Conservation (phyloP, 2,113 vertebrate genomes). For the Psittacara wagleri region DNA sequence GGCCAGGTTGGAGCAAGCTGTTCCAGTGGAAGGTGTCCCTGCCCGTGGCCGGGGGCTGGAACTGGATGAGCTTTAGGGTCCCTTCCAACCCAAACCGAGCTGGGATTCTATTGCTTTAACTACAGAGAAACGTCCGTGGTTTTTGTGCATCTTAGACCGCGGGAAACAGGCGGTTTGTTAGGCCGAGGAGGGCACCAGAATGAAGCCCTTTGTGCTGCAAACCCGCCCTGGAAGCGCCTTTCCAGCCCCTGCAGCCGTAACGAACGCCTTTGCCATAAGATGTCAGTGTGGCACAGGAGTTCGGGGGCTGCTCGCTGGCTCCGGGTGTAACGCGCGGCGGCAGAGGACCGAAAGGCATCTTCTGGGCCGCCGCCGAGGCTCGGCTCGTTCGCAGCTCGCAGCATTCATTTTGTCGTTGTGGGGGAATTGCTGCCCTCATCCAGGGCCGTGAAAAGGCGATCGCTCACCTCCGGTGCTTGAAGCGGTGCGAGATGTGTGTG, state of each 20-base stretch:
- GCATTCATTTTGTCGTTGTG: fast-evolving
- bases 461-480: neutral
- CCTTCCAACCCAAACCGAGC: neutral
- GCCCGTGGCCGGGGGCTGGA: neutral
- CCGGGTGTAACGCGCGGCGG: neutral
- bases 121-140: fast-evolving
- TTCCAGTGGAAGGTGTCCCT: neutral
- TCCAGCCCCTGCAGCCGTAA: neutral
- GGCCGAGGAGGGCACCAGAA: fast-evolving
- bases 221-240: fast-evolving
- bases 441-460: fast-evolving
- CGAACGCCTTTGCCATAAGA: constrained; percentile 36
- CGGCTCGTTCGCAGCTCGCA: constrained; percentile 37
- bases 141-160: neutral
- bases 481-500: fast-evolving
- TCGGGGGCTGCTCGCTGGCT: neutral
- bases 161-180: fast-evolving
- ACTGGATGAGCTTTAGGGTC: neutral
- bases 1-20: neutral
- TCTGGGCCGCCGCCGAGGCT: constrained; percentile 35
- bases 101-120: neutral
- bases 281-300: constrained; percentile 67
- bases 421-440: neutral
- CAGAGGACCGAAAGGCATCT: constrained; percentile 57
- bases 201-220: fast-evolving